Conservation (phyloP, 2,113 vertebrate genomes). For the Orthonyx spaldingii region DNA sequence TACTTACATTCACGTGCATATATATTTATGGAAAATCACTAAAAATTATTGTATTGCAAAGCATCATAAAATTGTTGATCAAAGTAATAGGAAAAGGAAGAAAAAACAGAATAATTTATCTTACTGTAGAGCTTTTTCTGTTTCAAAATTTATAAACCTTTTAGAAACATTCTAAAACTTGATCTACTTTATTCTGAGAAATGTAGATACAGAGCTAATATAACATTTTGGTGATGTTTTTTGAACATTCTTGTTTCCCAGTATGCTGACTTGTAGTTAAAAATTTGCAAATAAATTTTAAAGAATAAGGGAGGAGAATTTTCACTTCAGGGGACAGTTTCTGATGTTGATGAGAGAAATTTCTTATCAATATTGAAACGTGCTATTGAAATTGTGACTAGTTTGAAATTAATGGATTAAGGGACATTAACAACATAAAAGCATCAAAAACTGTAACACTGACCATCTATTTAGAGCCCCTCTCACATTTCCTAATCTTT, state of each 20-base stretch:
- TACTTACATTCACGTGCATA: background rate
- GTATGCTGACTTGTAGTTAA: background rate
- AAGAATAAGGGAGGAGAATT: background rate
- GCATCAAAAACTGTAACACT: background rate
- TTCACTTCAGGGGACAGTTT: background rate
- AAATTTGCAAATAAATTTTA: background rate
- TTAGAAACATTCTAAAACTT: background rate
- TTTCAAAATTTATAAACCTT: background rate
- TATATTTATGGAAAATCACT: background rate
- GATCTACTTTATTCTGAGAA: background rate
- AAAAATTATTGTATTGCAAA: background rate
- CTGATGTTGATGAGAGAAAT: background rate
- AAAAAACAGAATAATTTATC: background rate
- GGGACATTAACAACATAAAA: background rate
- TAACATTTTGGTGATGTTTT: background rate
- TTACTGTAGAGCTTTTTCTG: background rate
- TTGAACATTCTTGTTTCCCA: background rate
- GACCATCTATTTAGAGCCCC: accelerated
- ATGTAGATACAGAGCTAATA: background rate
- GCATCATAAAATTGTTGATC: background rate
- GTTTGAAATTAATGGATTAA: background rate
- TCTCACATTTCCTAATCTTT: background rate
- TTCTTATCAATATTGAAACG: background rate
- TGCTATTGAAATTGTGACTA: background rate
- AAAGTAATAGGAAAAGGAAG: background rate